A percentile compares a stretch with the other conserved stretches of the same genome.
Conservation (phyloP, 2,888 invertebrate species). For the Drosophila flavopinicola region DNA sequence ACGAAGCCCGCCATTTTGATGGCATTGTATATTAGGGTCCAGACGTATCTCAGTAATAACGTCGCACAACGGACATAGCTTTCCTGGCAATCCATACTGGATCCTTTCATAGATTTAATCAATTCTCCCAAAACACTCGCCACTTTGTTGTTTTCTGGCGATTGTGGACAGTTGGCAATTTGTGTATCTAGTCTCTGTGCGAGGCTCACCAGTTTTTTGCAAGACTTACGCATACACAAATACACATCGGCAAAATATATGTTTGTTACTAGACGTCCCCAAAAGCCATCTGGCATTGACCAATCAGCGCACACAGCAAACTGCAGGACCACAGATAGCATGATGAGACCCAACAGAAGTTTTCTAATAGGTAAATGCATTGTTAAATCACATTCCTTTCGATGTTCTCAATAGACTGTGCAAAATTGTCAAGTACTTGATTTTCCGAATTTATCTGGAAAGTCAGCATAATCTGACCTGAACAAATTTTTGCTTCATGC, state of each 20-base stretch:
- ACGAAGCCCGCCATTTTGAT: background rate
- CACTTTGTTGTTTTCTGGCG: background rate
- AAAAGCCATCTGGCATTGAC: background rate
- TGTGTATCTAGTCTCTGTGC: background rate
- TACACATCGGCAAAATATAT: background rate
- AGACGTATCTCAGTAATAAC: background rate
- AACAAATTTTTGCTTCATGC: no score
- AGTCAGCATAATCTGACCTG: no score
- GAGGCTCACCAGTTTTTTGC: no score
- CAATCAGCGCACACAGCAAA: background rate
- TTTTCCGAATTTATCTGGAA: no score
- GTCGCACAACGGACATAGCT: no score
- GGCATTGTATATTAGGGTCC: background rate
- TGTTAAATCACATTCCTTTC: background rate
- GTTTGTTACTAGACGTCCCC: background rate
- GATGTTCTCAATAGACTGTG: background rate
- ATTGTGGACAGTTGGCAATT: background rate
- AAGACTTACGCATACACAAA: background rate
- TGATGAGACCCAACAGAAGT: background rate
- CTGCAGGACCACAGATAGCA: background rate
- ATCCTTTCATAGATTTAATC: background rate
- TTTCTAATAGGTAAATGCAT: no score
- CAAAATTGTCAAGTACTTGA: no score
- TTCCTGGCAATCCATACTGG: background rate
- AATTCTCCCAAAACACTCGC: background rate